Evolutionary conservation across 2,888 invertebrate species (phyloP).

Genomic region (Agonopterix alstromeriana): DNA sequence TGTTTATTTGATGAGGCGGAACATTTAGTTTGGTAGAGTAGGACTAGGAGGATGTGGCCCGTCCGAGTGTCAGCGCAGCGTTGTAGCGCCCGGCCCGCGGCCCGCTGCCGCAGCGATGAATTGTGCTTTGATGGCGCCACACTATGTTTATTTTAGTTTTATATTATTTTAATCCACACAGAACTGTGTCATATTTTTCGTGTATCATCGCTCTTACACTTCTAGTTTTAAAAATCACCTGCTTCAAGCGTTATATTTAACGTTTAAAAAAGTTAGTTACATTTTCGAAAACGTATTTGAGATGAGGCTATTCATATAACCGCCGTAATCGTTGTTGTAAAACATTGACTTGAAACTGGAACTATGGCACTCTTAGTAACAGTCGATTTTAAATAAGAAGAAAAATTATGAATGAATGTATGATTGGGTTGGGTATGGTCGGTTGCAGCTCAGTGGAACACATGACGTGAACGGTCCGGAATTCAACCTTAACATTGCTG

Average conservation of each 20-base stretch:
- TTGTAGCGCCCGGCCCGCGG: neutral
- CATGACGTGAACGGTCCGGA: constrained; percentile 60
- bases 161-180: constrained; percentile 59
- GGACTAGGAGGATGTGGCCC: too few species aligned
- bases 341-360: too few species aligned
- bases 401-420: neutral
- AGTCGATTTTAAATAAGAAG: too few species aligned
- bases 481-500: constrained; percentile 72
- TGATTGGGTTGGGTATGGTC: neutral
- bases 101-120: neutral
- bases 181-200: constrained; percentile 43
- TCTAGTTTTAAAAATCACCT: too few species aligned
- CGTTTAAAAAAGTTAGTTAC: too few species aligned
- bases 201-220: neutral
- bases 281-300: too few species aligned
- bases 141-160: constrained; percentile 36
- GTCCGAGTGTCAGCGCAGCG: neutral
- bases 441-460: constrained; percentile 16
- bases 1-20: too few species aligned
- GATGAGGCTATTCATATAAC: too few species aligned
- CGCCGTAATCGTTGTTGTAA: too few species aligned
- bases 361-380: too few species aligned
- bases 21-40: too few species aligned
- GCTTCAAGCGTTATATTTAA: too few species aligned
- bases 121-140: constrained; percentile 13